A percentile compares a stretch with the other conserved stretches of the same genome.
phyloP scores from a whole-genome alignment of 2,797 vertebrate species.

The Onychomys torridus region DNA sequence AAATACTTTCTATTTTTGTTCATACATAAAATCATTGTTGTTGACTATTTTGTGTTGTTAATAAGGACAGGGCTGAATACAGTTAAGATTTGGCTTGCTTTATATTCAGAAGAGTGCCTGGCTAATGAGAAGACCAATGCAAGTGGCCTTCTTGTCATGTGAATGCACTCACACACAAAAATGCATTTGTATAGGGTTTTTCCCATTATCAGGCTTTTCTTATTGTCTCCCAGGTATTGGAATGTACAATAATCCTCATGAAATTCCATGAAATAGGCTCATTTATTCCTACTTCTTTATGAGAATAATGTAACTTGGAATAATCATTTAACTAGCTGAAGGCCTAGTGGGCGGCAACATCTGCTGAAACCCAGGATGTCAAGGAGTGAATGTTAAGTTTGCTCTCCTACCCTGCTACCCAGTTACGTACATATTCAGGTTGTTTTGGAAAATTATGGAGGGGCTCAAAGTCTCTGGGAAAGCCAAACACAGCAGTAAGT shows the following conservation, averaged over 20 bases:
- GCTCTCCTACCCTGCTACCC: neutral
- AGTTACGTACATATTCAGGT: neutral
- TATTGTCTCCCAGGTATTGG: neutral
- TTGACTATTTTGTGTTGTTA: conserved; percentile 1
- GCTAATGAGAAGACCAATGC: neutral
- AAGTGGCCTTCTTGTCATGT: neutral
- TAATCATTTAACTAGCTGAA: neutral
- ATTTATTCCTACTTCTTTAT: neutral
- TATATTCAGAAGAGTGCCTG: neutral
- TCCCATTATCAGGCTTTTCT: neutral
- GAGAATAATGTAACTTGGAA: neutral
- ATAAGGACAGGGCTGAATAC: conserved; percentile 30
- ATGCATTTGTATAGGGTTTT: neutral
- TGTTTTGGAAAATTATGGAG: neutral
- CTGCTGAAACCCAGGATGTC: neutral
- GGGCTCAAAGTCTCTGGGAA: conserved; percentile 45
- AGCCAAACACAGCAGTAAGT: neutral
- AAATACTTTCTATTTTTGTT: neutral
- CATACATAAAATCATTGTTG: neutral
- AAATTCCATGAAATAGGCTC: neutral
- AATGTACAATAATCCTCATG: neutral
- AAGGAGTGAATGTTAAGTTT: neutral
- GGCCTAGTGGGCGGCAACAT: neutral
- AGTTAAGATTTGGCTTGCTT: conserved; percentile 6
- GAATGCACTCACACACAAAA: neutral